phyloP scores from a whole-genome alignment of 2,113 vertebrate species.

The Neolamprologus tretocephalus region DNA sequence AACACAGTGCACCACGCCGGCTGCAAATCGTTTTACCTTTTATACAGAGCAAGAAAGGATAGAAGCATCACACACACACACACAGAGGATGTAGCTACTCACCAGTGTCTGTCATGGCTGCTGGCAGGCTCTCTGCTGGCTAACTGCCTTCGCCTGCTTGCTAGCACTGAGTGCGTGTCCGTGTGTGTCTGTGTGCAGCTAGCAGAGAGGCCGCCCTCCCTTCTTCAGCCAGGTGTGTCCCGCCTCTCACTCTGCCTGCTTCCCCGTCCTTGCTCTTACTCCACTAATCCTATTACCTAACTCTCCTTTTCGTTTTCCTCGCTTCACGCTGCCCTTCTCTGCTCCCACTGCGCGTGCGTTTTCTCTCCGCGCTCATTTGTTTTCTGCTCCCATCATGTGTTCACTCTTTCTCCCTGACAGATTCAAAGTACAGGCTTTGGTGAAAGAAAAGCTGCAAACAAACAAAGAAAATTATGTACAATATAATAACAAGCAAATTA shows the following conservation, averaged over 20 bases:
- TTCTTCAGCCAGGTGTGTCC: background rate
- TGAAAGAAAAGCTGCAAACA: background rate
- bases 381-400: background rate
- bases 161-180: background rate
- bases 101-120: constrained; percentile 68
- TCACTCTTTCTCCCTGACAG: background rate
- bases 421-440: background rate
- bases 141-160: constrained; percentile 15
- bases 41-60: background rate
- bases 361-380: background rate
- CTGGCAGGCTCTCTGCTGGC: constrained; percentile 23
- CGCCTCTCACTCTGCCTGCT: background rate
- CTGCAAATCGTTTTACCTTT: background rate
- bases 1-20: background rate
- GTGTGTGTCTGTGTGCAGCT: background rate
- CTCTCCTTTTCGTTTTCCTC: background rate
- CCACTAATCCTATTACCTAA: constrained; percentile 2
- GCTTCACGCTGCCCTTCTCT: background rate
- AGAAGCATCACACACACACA: background rate
- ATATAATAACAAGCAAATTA: background rate
- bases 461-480: background rate
- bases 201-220: background rate
- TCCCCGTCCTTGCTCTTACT: background rate
- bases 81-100: constrained; percentile 28
- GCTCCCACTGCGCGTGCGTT: background rate